Evolutionary conservation across 2,113 vertebrate genomes (phyloP).

Genomic region (Heteronetta atricapilla): DNA sequence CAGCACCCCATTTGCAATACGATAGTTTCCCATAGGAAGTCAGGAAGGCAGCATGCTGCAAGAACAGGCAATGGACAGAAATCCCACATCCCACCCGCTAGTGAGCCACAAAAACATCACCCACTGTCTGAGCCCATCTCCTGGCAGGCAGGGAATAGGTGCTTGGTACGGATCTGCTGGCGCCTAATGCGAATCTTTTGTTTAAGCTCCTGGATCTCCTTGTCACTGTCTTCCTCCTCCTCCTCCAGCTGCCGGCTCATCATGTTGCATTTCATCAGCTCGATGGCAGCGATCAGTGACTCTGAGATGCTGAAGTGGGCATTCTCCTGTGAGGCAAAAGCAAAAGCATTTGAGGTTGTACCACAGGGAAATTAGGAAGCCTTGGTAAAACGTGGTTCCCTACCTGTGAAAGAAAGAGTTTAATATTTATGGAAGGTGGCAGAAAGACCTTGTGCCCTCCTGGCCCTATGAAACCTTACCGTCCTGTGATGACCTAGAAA

Average conservation of each 20-base stretch:
- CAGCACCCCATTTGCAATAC: neutral
- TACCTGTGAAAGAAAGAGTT: neutral
- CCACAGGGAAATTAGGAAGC: neutral
- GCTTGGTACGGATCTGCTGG: constrained; percentile 89
- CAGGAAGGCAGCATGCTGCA: neutral
- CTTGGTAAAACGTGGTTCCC: neutral
- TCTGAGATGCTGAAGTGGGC: constrained; percentile 99
- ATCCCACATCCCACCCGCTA: neutral
- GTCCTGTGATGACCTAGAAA: neutral
- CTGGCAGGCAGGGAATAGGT: constrained; percentile 71
- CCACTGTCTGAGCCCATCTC: constrained; percentile 77
- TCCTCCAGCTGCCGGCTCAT: constrained; percentile 83
- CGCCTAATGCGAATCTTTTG: constrained; percentile 94
- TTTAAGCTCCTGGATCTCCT: constrained; percentile 95
- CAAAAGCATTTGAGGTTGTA: neutral
- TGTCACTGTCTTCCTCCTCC: constrained; percentile 88
- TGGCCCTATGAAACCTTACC: neutral
- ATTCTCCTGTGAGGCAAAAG: constrained; percentile 84
- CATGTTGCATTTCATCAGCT: constrained; percentile 98
- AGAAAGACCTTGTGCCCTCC: neutral
- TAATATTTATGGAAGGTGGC: neutral
- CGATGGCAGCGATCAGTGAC: constrained; percentile 96
- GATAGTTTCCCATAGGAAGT: accelerated
- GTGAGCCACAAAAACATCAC: constrained; percentile 35
- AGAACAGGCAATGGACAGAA: neutral